These are phyloP conservation scores for Pentamera pediparva DNA, from an alignment of 53 echinoderm and acorn worm genomes.

Conservation along the genomic window DNA sequence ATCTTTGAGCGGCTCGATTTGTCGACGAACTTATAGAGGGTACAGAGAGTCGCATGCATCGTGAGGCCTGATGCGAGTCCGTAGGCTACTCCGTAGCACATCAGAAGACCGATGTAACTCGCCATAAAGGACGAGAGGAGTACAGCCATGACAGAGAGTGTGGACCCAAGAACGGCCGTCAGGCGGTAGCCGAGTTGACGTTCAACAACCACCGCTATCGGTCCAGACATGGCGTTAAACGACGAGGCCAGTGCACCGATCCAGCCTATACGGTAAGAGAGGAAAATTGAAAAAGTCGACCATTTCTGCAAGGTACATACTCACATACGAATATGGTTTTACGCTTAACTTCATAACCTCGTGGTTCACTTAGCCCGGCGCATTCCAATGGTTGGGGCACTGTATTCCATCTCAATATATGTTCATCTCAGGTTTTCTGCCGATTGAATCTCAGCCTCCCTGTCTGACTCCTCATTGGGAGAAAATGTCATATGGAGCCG, in stretches of 20 bases:
- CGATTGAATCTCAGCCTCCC: no score
- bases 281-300: not conserved
- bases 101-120: not conserved
- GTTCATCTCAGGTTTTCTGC: no score
- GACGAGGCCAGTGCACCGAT: not conserved
- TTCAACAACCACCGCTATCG: not conserved
- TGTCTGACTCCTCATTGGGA: no score
- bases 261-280: not conserved
- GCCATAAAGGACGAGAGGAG: not conserved
- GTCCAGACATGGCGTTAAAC: not conserved
- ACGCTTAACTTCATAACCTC: no score
- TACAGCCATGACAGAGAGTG: not conserved
- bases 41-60: not conserved
- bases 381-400: no score
- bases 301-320: no score
- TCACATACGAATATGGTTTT: no score
- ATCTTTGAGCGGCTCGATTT: not conserved
- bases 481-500: no score
- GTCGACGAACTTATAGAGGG: not conserved
- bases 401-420: no score
- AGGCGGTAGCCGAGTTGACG: not conserved
- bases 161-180: not conserved
- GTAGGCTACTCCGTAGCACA: not conserved
- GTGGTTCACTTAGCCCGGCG: no score
- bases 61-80: not conserved